A percentile compares a stretch with the other conserved stretches of the same genome.
Evolutionary conservation across 2,797 vertebrate species (phyloP).

Genomic region (Salarias fasciatus): DNA sequence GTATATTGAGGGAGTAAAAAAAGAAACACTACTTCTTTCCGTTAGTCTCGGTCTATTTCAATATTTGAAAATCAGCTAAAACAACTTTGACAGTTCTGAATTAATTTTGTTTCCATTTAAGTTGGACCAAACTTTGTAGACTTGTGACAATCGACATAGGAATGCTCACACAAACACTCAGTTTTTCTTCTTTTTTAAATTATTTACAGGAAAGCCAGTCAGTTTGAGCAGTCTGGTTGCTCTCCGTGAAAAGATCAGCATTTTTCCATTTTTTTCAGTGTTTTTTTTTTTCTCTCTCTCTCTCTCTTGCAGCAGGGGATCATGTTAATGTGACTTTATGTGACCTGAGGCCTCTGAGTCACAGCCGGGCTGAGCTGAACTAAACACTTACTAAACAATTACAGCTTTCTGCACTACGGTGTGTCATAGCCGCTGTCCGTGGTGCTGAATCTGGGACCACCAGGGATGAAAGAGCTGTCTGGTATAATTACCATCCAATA

Average conservation of each 20-base stretch:
- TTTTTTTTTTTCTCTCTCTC: conserved; percentile 5
- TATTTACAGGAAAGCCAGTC: too few relatives aligned
- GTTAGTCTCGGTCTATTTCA: too few relatives aligned
- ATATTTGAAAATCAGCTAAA: too few relatives aligned
- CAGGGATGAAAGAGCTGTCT: conserved; percentile 8
- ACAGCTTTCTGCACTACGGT: conserved; percentile 4
- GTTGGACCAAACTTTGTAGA: too few relatives aligned
- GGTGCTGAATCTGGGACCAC: conserved; percentile 33
- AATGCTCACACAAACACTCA: too few relatives aligned
- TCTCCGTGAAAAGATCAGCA: background rate
- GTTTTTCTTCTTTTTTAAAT: too few relatives aligned
- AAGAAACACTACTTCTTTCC: too few relatives aligned
- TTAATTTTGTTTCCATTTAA: too few relatives aligned
- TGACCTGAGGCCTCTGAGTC: conserved; percentile 34
- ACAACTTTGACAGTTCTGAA: too few relatives aligned
- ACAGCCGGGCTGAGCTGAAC: conserved; percentile 15
- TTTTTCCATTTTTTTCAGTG: background rate
- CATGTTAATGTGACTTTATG: conserved; percentile 23
- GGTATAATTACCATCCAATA: background rate
- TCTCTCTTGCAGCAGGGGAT: conserved; percentile 10
- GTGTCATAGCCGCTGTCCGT: conserved; percentile 21
- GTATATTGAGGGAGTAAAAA: too few relatives aligned
- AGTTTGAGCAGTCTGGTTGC: too few relatives aligned
- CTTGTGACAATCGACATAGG: too few relatives aligned
- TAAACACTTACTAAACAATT: conserved; percentile 20